Conservation (phyloP, 1,140 invertebrate genomes). For the Drosophila paulistorum region DNA sequence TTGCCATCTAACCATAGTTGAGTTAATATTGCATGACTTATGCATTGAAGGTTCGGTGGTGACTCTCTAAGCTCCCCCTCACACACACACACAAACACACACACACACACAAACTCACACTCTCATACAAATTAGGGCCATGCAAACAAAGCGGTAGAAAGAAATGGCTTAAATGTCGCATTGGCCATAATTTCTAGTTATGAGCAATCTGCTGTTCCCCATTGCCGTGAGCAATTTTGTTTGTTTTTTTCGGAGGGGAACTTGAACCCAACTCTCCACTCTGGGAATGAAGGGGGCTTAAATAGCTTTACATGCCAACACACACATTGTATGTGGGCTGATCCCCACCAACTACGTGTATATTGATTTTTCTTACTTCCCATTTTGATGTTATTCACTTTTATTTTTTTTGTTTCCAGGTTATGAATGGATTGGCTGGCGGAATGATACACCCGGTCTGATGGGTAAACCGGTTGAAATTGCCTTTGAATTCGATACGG, state of each 20-base stretch:
- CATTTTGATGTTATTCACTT: conserved; percentile 31
- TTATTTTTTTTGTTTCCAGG: conserved; percentile 84
- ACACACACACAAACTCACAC: not conserved
- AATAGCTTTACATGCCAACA: conserved; percentile 77
- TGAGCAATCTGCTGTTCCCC: conserved; percentile 9
- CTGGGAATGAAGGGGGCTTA: conserved; percentile 45
- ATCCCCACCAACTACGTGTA: conserved; percentile 17
- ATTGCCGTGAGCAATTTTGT: conserved; percentile 55
- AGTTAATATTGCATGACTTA: conserved; percentile 70
- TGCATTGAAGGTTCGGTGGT: conserved; percentile 23
- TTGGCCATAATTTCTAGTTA: conserved; percentile 78
- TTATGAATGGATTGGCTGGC: conserved; percentile 96
- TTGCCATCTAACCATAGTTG: conserved; percentile 21
- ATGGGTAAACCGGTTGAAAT: conserved; percentile 87
- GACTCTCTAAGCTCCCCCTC: conserved; percentile 20
- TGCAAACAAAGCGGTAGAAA: conserved; percentile 61
- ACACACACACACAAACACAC: not conserved
- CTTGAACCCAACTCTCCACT: conserved; percentile 40
- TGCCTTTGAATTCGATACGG: conserved; percentile 91
- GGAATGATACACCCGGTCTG: conserved; percentile 86
- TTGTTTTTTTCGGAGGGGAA: conserved; percentile 59
- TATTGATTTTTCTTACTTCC: conserved; percentile 59
- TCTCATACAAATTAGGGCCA: conserved; percentile 65
- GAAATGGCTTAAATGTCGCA: conserved; percentile 80
- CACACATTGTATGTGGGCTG: conserved; percentile 30